Base-by-base conservation (phyloP, 2,113 vertebrate genomes). In the Tyrannus savana region DNA sequence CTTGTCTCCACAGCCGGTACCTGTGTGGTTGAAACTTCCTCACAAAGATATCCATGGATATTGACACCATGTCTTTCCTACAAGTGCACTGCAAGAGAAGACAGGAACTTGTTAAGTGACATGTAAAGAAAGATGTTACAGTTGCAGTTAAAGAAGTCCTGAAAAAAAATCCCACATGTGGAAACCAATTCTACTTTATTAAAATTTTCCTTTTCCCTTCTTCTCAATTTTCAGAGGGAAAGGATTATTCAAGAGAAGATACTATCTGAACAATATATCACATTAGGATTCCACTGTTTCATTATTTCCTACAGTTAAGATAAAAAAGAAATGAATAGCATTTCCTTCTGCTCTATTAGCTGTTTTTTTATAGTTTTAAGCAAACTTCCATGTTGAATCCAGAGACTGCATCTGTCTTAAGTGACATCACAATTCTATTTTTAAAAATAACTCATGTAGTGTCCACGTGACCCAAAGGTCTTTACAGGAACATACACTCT, bases 31-130 rank as follows among this genome's bases (percentile, higher is more conserved):
- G 99, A 98, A 99, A 99, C 79, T 98, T 99, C 94, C 97, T 99
- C 84, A 99, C 99, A 96, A 99, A 99, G 25, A 99, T 96, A 52
- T 99, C 99, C 99, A 99, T 99, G 63, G 99, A 99, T 97, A 99
- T 99, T 95, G 99, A 99, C 60, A 99, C 99, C 99, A 99, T 99
- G 96, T 99, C 99, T 84, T 97, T 99, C 94, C 99, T 99, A 95
- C 99, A 99, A 44, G 98, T 98, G 95, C 99, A 99, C 99, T 99
- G 89, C 62, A 89, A 97, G 21, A 95, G 39, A 97, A 81, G 47
- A 71, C 9, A 35, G 9, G 60, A 41, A 71, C 42, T 67, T 58
- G 0, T 69, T 69, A 93, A 71, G 14, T 23, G 37, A 64, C 28
- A 76, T 27, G 3, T 49, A 92, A 74, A 3, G 21, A 22, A 84